phyloP scores from a whole-genome alignment of 1,140 invertebrate genomes.

The Paracyclopina nana region DNA sequence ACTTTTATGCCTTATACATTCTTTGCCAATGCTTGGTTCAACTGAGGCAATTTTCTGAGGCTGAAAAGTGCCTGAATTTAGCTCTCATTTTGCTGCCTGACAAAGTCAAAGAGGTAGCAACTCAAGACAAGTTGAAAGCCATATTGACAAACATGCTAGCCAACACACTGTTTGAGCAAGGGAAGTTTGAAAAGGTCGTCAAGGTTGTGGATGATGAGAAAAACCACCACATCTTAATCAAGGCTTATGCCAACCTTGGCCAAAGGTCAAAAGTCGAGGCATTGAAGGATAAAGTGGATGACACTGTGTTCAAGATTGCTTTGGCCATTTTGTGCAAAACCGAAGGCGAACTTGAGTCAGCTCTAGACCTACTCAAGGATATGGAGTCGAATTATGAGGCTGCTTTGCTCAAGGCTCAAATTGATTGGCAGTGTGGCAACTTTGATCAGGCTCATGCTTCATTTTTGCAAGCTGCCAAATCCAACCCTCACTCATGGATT shows the following conservation, averaged over 20 bases:
- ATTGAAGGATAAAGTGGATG: too few species aligned
- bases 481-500: constrained; percentile 44
- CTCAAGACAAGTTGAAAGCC: background rate
- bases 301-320: too few species aligned
- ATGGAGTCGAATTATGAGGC: constrained; percentile 28
- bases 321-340: too few species aligned
- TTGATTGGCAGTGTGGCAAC: constrained; percentile 40
- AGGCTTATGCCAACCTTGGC: too few species aligned
- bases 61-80: constrained; percentile 23
- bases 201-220: too few species aligned
- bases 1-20: constrained; percentile 28
- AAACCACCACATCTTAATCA: too few species aligned
- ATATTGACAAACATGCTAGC: background rate
- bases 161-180: constrained; percentile 21
- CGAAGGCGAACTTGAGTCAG: constrained; percentile 32
- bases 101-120: constrained; percentile 18
- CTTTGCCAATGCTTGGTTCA: constrained; percentile 23
- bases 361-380: constrained; percentile 28
- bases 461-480: constrained; percentile 47
- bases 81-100: constrained; percentile 24
- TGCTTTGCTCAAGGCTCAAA: constrained; percentile 40
- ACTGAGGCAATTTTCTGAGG: constrained; percentile 19
- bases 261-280: too few species aligned
- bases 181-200: too few species aligned
- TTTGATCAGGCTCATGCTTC: constrained; percentile 38